Base-by-base conservation (phyloP, 2,888 invertebrate species). In the Melieria picta region DNA sequence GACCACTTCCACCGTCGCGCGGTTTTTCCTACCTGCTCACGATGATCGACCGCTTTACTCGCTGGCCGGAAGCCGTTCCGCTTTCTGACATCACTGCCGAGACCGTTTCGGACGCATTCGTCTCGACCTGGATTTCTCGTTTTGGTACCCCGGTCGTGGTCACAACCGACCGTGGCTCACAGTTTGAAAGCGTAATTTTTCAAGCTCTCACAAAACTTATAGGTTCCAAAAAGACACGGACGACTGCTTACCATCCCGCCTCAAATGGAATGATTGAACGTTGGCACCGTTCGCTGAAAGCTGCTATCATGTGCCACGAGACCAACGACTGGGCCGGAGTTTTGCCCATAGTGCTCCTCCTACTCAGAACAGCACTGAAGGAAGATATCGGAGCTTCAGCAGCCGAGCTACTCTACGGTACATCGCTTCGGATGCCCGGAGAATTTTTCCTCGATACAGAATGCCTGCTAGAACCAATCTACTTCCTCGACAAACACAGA, bases 241-340 rank as follows among this genome's bases (percentile, higher is more conserved):
- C 55, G 42, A 42, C 55, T 0, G 52, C 52, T n/a, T 55, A 16
- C n/a, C 65, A 55, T 9, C 55, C 55, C 6, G 42, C 56, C 55
- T 56, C 56, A 50, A 56, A 43, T 65, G 65, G 13, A n/a, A 65
- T 65, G 46, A 45, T 65, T n/a, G 56, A 46, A 5, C 65, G 56
- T 7, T 65, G 65, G 55, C 65, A 56, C 13, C 55, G 43, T 11
- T 60, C 60, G 9, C 60, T 60, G 4, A 60, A 60, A 10, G 60
- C 60, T 16, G 16, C 16, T 16, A 16, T 16, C 16, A 16, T 16
- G 16, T 16, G 16, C 16, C 16, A 16, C 16, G 16, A 16, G 16
- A 16, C 16, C 16, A 16, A 62, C 13, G 62, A 62, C 57, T 52
- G 52, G 5, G 52, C 13, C 52, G 52, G 13, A n/a, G 13, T n/a